Percentiles rank a stretch among this genome's conserved stretches.
These are phyloP conservation scores for Pardalotus punctatus DNA, from an alignment of 2,113 vertebrate species.

Conservation along the genomic window DNA sequence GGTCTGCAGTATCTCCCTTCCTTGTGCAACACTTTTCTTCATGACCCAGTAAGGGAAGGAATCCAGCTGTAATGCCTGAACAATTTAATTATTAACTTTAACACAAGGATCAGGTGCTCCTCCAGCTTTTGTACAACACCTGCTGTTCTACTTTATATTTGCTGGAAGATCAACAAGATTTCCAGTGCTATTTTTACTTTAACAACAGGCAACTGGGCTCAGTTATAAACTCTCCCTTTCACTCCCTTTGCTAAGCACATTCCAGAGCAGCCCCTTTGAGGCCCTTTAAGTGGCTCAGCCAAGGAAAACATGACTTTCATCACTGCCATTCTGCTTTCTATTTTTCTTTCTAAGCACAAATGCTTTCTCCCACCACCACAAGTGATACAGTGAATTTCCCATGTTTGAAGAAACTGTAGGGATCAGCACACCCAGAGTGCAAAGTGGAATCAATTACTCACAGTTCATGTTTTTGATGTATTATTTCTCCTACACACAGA, in stretches of 20 bases:
- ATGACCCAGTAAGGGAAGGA: background rate
- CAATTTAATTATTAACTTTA: slow-evolving; percentile 36
- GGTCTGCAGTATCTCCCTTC: background rate
- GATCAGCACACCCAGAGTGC: background rate
- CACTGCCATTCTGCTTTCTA: slow-evolving; percentile 38
- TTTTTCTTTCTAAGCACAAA: slow-evolving; percentile 58
- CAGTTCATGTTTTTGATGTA: background rate
- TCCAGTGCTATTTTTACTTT: slow-evolving; percentile 44
- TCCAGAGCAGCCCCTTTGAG: slow-evolving; percentile 65
- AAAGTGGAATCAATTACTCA: background rate
- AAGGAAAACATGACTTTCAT: slow-evolving; percentile 60
- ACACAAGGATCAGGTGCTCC: slow-evolving; percentile 35
- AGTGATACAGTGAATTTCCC: background rate
- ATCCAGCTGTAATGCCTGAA: background rate
- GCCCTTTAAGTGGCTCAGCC: slow-evolving; percentile 31
- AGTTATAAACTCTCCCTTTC: slow-evolving; percentile 40
- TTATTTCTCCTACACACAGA: background rate
- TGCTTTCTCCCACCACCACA: background rate
- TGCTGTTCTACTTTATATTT: slow-evolving; percentile 24
- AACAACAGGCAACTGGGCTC: slow-evolving; percentile 6
- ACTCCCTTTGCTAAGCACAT: slow-evolving; percentile 42
- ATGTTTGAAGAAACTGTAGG: background rate
- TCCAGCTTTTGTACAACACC: slow-evolving; percentile 43
- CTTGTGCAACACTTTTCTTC: slow-evolving; percentile 15
- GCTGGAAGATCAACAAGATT: slow-evolving; percentile 38